Conservation (phyloP, 2,888 invertebrate genomes). For the Lordiphosa andalusiaca region DNA sequence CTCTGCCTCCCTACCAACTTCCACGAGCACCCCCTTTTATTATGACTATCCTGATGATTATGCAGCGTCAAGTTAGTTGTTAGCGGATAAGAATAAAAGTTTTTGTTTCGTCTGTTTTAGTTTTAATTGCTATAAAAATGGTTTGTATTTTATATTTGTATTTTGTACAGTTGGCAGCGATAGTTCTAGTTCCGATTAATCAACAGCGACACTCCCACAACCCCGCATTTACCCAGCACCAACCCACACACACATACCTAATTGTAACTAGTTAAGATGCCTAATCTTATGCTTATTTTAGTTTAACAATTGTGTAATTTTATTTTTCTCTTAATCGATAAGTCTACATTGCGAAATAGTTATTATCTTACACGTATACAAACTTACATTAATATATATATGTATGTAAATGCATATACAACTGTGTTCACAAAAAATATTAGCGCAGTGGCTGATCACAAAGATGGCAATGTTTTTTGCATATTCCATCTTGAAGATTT, state of each 20-base stretch:
- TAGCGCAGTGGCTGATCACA: too few species aligned
- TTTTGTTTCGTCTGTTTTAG: too few species aligned
- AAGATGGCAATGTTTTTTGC: too few species aligned
- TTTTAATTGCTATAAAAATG: not conserved
- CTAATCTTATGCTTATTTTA: slow-evolving; percentile 46
- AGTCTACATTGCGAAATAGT: slow-evolving; percentile 3
- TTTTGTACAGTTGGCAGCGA: slow-evolving; percentile 5
- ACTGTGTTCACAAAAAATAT: too few species aligned
- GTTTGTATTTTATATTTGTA: too few species aligned
- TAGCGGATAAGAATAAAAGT: too few species aligned
- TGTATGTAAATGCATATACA: slow-evolving; percentile 26
- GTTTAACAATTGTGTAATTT: slow-evolving; percentile 40
- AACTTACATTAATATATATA: slow-evolving; percentile 18
- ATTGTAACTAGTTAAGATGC: slow-evolving; percentile 50
- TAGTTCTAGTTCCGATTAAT: slow-evolving; percentile 8
- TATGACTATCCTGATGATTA: too few species aligned
- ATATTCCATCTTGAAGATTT: too few species aligned
- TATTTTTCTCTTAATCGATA: slow-evolving; percentile 37
- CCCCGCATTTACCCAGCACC: not conserved
- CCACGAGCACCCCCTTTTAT: too few species aligned
- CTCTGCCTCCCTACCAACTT: too few species aligned
- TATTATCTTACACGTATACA: slow-evolving; percentile 33
- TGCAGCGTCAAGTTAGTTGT: too few species aligned
- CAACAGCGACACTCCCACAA: not conserved
- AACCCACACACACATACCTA: slow-evolving; percentile 10